Evolutionary conservation across 1,140 invertebrate species (phyloP).

Genomic region (Macrocentrus cingulum): DNA sequence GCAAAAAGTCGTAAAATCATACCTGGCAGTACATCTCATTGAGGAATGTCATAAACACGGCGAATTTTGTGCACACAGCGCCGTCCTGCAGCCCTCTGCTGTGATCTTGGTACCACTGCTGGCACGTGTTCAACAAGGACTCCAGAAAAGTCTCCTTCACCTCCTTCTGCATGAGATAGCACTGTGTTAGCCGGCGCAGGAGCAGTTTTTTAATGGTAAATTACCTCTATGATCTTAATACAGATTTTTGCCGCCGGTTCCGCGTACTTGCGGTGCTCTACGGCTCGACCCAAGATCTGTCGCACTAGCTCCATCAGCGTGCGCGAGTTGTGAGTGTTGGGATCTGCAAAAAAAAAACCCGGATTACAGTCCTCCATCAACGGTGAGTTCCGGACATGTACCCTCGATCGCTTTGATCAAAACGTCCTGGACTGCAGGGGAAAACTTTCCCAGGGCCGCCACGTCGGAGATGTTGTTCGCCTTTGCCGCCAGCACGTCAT

Average conservation of each 20-base stretch:
- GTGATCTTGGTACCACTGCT: constrained; percentile 86
- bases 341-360: constrained; percentile 61
- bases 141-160: constrained; percentile 85
- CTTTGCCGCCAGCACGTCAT: constrained; percentile 61
- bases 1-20: constrained; percentile 1
- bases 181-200: too few relatives aligned
- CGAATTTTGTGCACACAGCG: constrained; percentile 46
- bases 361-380: constrained; percentile 13
- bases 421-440: constrained; percentile 69
- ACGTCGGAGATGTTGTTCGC: constrained; percentile 67
- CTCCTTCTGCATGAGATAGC: constrained; percentile 64
- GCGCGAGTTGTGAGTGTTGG: constrained; percentile 74
- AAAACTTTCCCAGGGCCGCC: constrained; percentile 73
- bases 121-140: constrained; percentile 82
- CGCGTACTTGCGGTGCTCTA: constrained; percentile 76
- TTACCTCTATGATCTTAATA: constrained; percentile 77
- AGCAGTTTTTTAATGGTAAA: too few relatives aligned
- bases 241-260: constrained; percentile 79
- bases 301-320: constrained; percentile 82
- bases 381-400: constrained; percentile 36
- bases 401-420: constrained; percentile 72
- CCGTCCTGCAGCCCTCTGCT: constrained; percentile 64
- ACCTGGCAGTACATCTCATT: constrained; percentile 86
- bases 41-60: constrained; percentile 84
- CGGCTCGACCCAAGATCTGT: constrained; percentile 74